Evolutionary conservation across 1,140 invertebrate genomes (phyloP).

Genomic region (Periplaneta americana): DNA sequence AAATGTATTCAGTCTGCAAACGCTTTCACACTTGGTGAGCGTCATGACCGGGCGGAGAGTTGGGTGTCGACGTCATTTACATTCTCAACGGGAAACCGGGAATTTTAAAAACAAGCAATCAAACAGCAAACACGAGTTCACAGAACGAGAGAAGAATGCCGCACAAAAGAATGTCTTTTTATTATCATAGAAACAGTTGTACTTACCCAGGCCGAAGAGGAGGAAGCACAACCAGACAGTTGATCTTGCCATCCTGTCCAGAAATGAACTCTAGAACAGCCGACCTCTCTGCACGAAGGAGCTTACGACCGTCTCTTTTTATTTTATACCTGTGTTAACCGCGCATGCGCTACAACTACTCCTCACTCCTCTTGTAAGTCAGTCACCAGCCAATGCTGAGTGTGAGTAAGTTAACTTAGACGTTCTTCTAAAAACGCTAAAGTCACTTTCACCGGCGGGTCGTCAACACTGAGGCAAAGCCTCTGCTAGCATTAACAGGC

Average conservation of each 20-base stretch:
- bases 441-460: neutral
- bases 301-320: neutral
- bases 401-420: neutral
- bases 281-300: neutral
- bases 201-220: neutral
- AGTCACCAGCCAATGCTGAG: neutral
- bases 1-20: neutral
- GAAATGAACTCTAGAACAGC: neutral
- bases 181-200: neutral
- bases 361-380: neutral
- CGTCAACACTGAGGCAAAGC: neutral
- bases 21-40: neutral
- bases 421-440: neutral
- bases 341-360: slow-evolving; percentile 1
- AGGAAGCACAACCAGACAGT: slow-evolving; percentile 1
- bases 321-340: neutral
- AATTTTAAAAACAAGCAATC: neutral
- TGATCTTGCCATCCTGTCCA: slow-evolving; percentile 2
- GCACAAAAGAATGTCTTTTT: neutral
- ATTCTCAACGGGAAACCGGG: neutral
- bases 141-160: no score
- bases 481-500: neutral
- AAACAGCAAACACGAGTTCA: neutral
- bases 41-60: neutral
- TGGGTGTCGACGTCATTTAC: neutral